Percentiles rank a stretch among this genome's conserved stretches.
Evolutionary conservation across 2,888 invertebrate species (phyloP).

Genomic region (Metopia argyrocephala): DNA sequence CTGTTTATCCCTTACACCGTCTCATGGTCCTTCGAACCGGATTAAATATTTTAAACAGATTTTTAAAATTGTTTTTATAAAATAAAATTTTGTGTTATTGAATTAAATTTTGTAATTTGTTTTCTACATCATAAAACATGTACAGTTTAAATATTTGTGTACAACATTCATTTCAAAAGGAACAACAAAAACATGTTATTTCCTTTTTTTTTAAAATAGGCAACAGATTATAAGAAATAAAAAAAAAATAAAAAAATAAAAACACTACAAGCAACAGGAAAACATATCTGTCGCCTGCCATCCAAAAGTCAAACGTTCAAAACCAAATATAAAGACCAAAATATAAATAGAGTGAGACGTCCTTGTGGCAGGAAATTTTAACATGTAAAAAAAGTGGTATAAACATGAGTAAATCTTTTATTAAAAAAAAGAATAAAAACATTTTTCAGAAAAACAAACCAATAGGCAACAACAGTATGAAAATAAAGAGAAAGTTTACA

Average conservation of each 20-base stretch:
- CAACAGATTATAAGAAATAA: not conserved
- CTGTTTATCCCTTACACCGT: too few species aligned
- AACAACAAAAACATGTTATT: not conserved
- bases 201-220: constrained; percentile 15
- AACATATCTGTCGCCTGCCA: constrained; percentile 8
- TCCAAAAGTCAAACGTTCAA: constrained; percentile 3
- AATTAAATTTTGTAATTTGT: too few species aligned
- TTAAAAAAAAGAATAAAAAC: too few species aligned
- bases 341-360: constrained; percentile 15
- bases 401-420: too few species aligned
- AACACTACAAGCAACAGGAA: constrained; percentile 1
- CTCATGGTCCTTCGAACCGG: too few species aligned
- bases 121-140: too few species aligned
- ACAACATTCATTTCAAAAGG: not conserved
- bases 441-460: not conserved
- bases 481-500: not conserved
- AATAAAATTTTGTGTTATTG: too few species aligned
- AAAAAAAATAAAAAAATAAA: too few species aligned
- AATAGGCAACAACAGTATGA: not conserved
- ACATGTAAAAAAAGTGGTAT: constrained; percentile 6
- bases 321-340: not conserved
- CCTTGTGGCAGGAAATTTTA: constrained; percentile 3
- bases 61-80: too few species aligned
- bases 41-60: too few species aligned
- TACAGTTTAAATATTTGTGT: too few species aligned